These are phyloP conservation scores for Drosophila stalkeri DNA, from an alignment of 2,888 invertebrate species.

Conservation along the genomic window DNA sequence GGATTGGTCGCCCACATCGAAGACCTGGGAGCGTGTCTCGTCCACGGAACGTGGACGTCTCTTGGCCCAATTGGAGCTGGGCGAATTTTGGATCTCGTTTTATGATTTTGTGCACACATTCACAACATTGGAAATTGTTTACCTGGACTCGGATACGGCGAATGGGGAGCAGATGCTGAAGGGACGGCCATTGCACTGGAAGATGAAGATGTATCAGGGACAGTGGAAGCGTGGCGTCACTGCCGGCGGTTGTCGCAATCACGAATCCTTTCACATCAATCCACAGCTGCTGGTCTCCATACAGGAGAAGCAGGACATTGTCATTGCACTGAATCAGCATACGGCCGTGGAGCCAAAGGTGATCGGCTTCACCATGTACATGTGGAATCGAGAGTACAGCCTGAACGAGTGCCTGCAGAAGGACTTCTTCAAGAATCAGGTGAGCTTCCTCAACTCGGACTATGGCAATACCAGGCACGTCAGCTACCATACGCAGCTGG, in stretches of 20 bases:
- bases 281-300: constrained; percentile 93
- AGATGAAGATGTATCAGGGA: constrained; percentile 94
- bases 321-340: constrained; percentile 95
- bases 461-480: constrained; percentile 97
- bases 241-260: constrained; percentile 95
- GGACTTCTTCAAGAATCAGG: constrained; percentile 93
- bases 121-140: constrained; percentile 93
- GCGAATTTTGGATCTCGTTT: constrained; percentile 94
- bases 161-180: constrained; percentile 93
- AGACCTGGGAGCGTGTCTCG: constrained; percentile 92
- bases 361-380: constrained; percentile 95
- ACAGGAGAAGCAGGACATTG: constrained; percentile 92
- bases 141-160: constrained; percentile 94
- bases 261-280: constrained; percentile 96
- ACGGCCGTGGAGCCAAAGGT: constrained; percentile 97
- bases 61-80: constrained; percentile 88
- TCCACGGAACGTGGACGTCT: constrained; percentile 90
- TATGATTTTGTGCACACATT: constrained; percentile 93
- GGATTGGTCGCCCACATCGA: constrained; percentile 89
- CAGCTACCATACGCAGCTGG: constrained; percentile 91
- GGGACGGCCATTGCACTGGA: constrained; percentile 92
- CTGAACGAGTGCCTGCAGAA: constrained; percentile 91
- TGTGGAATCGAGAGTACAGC: constrained; percentile 70
- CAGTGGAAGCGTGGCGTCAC: constrained; percentile 94
- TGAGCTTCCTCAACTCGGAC: constrained; percentile 94